These are phyloP conservation scores for Tauraco erythrolophus DNA, from an alignment of 2,113 vertebrate species.

Conservation along the genomic window DNA sequence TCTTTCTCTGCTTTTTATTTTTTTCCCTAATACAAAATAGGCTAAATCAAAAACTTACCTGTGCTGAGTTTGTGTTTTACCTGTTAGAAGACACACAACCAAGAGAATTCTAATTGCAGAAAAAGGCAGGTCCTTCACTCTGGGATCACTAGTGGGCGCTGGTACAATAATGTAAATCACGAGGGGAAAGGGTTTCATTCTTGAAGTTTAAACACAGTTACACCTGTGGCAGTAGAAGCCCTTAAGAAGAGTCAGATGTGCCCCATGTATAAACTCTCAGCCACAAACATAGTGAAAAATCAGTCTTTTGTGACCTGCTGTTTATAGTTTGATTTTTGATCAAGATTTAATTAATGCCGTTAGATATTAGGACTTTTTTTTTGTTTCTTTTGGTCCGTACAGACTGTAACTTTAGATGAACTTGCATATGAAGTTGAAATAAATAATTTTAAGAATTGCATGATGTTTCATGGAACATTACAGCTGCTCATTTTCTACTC, in stretches of 20 bases:
- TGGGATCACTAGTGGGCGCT: constrained; percentile 35
- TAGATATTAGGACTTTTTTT: not conserved
- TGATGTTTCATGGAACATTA: not conserved
- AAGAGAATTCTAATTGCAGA: not conserved
- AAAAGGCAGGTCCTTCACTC: not conserved
- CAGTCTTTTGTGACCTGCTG: not conserved
- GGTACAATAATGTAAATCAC: not conserved
- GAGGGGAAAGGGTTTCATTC: not conserved
- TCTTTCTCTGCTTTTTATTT: accelerated
- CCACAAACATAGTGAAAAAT: not conserved
- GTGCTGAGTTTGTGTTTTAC: not conserved
- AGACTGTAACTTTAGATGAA: not conserved
- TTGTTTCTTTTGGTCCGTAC: not conserved
- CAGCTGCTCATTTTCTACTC: constrained; percentile 41
- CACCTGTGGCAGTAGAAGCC: not conserved
- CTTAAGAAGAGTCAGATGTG: not conserved
- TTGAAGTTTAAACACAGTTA: not conserved
- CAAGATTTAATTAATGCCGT: not conserved
- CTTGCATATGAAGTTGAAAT: not conserved
- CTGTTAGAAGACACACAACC: not conserved
- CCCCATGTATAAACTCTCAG: not conserved
- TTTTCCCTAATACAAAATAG: not conserved
- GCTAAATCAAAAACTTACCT: not conserved
- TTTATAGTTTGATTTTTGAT: not conserved
- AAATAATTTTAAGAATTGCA: not conserved